Conservation (phyloP, 2,888 invertebrate genomes). For the Empis livida region DNA sequence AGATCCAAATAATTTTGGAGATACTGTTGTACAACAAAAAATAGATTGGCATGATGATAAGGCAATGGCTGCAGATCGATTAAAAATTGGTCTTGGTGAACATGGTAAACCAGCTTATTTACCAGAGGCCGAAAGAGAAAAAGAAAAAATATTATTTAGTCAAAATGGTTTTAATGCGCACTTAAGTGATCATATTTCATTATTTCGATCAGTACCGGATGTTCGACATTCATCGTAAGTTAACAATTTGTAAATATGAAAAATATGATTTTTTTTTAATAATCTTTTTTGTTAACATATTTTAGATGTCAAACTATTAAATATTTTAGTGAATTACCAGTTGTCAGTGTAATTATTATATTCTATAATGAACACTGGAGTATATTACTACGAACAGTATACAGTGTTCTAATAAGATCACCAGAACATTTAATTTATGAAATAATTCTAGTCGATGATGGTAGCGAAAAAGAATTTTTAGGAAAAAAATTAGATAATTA, state of each 20-base stretch:
- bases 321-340: conserved; percentile 40
- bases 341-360: conserved; percentile 79
- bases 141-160: conserved; percentile 50
- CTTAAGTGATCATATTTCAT: conserved; percentile 78
- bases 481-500: conserved; percentile 63
- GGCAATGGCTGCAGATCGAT: conserved; percentile 47
- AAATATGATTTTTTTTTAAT: not conserved
- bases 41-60: conserved; percentile 64
- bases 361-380: conserved; percentile 92
- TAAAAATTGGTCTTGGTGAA: conserved; percentile 58
- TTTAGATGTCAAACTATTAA: conserved; percentile 24
- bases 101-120: conserved; percentile 56
- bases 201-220: conserved; percentile 74
- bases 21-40: too few species aligned
- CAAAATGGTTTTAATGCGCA: conserved; percentile 92
- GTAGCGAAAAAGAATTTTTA: conserved; percentile 41
- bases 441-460: conserved; percentile 82
- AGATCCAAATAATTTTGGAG: too few species aligned
- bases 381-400: conserved; percentile 66
- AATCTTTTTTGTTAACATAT: not conserved
- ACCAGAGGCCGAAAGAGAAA: conserved; percentile 47
- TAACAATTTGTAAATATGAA: not conserved
- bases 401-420: conserved; percentile 73
- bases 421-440: conserved; percentile 72
- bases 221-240: conserved; percentile 52